Evolutionary conservation across 2,888 invertebrate species (phyloP).

Genomic region (Aethes cnicana): DNA sequence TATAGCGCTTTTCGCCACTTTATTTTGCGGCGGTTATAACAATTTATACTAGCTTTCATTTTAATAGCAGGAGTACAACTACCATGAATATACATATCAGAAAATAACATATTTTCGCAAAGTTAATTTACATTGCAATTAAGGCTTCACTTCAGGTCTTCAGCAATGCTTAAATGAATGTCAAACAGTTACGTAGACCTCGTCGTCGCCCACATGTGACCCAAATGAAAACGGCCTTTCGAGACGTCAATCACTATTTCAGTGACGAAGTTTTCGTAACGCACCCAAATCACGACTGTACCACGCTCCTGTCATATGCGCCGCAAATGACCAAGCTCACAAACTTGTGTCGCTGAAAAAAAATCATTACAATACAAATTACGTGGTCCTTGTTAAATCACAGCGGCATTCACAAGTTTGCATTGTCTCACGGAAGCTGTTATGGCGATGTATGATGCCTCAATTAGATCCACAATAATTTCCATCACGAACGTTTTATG

Average conservation of each 20-base stretch:
- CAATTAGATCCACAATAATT: conserved; percentile 72
- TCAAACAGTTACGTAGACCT: conserved; percentile 2
- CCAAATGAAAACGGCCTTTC: conserved; percentile 49
- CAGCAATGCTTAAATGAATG: too few species aligned
- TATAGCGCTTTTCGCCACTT: too few species aligned
- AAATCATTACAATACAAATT: too few species aligned
- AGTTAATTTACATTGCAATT: too few species aligned
- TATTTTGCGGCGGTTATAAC: too few species aligned
- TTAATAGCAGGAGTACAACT: too few species aligned
- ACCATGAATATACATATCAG: too few species aligned
- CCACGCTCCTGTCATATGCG: neutral
- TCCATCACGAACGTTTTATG: conserved; percentile 59
- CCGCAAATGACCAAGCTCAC: neutral
- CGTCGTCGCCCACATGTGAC: conserved; percentile 46
- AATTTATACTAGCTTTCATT: too few species aligned
- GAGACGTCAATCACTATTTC: conserved; percentile 41
- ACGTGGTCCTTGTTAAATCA: too few species aligned
- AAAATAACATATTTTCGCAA: too few species aligned
- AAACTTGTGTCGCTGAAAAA: neutral
- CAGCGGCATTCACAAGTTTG: conserved; percentile 1
- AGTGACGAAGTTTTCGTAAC: conserved; percentile 27
- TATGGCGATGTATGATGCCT: conserved; percentile 58
- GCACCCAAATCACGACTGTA: neutral
- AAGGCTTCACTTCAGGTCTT: too few species aligned
- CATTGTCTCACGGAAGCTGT: conserved; percentile 21